Percentiles rank a stretch among this genome's conserved stretches.
Conservation (phyloP, 1,140 invertebrate species). For the Leguminivora glycinivorella region DNA sequence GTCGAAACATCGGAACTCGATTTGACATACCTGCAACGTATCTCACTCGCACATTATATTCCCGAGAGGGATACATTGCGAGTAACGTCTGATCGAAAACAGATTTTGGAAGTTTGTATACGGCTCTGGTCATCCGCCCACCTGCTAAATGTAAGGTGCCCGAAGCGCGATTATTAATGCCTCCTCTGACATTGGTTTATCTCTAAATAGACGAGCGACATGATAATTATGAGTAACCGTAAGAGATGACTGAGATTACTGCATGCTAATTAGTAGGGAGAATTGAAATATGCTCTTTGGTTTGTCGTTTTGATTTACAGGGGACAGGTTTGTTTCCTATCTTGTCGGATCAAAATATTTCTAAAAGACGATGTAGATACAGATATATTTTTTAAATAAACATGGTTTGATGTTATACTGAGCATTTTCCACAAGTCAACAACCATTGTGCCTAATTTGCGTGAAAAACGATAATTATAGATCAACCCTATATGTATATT, state of each 20-base stretch:
- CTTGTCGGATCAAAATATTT: neutral
- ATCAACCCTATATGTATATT: too few relatives aligned
- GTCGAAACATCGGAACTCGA: neutral
- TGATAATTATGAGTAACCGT: constrained; percentile 25
- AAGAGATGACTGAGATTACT: constrained; percentile 16
- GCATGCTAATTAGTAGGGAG: constrained; percentile 9
- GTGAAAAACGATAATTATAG: too few relatives aligned
- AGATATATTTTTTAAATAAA: too few relatives aligned
- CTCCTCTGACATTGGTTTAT: constrained; percentile 27
- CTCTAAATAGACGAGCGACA: constrained; percentile 13
- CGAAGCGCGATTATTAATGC: constrained; percentile 23
- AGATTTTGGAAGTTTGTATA: neutral
- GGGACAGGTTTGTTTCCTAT: neutral
- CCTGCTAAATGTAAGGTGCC: constrained; percentile 25
- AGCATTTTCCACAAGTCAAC: too few relatives aligned
- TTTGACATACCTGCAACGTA: neutral
- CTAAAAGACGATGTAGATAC: too few relatives aligned
- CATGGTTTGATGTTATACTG: too few relatives aligned
- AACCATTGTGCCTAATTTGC: too few relatives aligned
- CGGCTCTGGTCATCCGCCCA: constrained; percentile 21
- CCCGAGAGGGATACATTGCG: neutral
- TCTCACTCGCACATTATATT: neutral
- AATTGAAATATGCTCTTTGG: neutral
- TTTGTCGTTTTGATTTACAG: neutral
- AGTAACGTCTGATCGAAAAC: neutral